A percentile compares a stretch with the other conserved stretches of the same genome.
Conservation (phyloP, 1,140 invertebrate genomes). For the Heliconius himera region DNA sequence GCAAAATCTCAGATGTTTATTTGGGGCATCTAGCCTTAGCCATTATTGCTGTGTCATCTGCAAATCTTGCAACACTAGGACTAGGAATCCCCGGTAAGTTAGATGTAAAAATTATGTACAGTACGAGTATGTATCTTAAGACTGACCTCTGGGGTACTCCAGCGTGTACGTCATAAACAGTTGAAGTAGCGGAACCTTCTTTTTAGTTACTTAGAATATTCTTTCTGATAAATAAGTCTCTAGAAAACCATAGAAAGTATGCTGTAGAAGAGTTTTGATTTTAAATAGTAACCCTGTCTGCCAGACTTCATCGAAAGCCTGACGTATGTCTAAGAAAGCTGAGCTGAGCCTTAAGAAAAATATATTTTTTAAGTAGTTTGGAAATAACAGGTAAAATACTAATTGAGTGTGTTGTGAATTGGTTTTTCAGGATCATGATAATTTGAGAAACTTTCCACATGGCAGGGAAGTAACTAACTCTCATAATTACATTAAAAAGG, state of each 20-base stretch:
- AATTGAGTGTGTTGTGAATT: no score
- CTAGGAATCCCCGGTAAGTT: slow-evolving; percentile 27
- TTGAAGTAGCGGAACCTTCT: slow-evolving; percentile 2
- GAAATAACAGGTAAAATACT: no score
- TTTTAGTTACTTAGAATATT: slow-evolving; percentile 19
- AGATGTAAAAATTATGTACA: slow-evolving; percentile 32
- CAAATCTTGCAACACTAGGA: slow-evolving; percentile 28
- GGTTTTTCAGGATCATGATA: no score
- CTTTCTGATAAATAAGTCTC: slow-evolving; percentile 21
- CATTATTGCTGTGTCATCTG: slow-evolving; percentile 37
- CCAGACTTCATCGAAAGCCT: no score
- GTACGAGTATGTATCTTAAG: slow-evolving; percentile 25
- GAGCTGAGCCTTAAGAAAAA: no score
- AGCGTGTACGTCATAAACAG: slow-evolving; percentile 18
- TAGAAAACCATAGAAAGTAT: neutral
- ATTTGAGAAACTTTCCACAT: no score
- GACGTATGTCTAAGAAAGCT: no score
- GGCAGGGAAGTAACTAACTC: no score
- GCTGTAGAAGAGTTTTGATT: slow-evolving; percentile 24
- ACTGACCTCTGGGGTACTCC: slow-evolving; percentile 34
- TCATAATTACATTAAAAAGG: no score
- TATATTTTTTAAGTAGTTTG: no score
- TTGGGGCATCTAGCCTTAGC: no score
- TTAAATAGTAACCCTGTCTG: neutral
- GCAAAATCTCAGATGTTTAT: no score